Evolutionary conservation across 1,140 invertebrate genomes (phyloP), one percentile per base, ranked within the genome.

Genomic region (Kradibia gibbosae): DNA sequence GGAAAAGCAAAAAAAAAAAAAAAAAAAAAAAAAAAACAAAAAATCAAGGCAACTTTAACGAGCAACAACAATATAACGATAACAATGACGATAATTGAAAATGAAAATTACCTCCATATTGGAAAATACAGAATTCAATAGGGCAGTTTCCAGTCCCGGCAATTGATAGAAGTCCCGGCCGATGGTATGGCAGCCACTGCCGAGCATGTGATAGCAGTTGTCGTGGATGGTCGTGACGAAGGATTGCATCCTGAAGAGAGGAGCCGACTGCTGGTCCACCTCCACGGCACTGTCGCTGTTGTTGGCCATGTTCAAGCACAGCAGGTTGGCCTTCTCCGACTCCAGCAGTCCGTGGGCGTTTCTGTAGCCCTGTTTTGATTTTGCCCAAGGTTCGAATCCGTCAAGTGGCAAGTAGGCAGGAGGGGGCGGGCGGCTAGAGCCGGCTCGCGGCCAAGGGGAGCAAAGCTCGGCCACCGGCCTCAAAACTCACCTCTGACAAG

Each of bases 81-180:
- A 70, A 34, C 13, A 70, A 15, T 57, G 71, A 36, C n/a, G n/a
- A 80, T 78, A 76, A 34, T 67, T 53, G 20, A 53, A 53, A 22
- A 53, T 17, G 3, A 22, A 55, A 86, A 84, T 90, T 86, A 93
- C 93, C 87, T 95, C 94, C 86, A 96, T 90, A 82, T 94, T 94
- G n/a, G 93, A 93, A 78, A 95, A 93, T 71, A 95, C 92, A 75
- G 95, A 94, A 79, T 92, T 93, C 0, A 94, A 91, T 36, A 94
- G 88, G 45, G 93, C 94, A 62, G 90, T 89, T 53, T 94, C 92
- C 45, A 96, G 89, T 73, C 94, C 94, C 42, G 93, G 89, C 77
- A 95, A 91, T 80, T 93, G 93, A 90, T 97, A 98, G 85, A 98
- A 94, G 91, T 98, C 96, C 83, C 95, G 92, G 0, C 96, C 96